Base-by-base conservation (phyloP, 2,888 invertebrate genomes). In the Labia minor region DNA sequence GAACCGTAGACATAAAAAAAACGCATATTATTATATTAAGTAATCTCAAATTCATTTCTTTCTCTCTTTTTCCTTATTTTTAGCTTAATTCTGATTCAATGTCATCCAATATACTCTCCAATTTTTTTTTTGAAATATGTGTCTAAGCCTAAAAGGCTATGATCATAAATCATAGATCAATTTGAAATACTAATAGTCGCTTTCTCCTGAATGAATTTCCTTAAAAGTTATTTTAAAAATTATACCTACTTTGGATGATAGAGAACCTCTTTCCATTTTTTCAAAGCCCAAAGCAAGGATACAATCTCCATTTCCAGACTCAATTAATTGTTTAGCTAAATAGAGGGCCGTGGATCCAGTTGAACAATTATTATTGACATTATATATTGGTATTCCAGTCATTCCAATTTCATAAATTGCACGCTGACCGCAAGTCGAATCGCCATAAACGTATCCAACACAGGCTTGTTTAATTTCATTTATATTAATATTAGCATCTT, bases 321-420 rank as follows among this genome's bases (percentile, higher is more conserved):
- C 90, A n/a, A 99, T 81, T 19, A 96, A 83, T 78, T 97, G 95
- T 76, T 95, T 95, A 0, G 89, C 95, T 74, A 99, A 81, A 75
- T 88, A 85, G 1, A 99, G 78, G 0, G 98, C 98, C 66, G 90
- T 92, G 0, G 97, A 91, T 21, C 99, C 99, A 1, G 97, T 97
- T 0, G 98, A 90, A 76, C 99, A 99, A 75, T 97, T 97, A 77
- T 99, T 99, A 80, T 99, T 98, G 14, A 98, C 97, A 79, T 99
- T 99, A 80, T 90, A 93, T 71, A 99, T 88, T 2, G 98, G 98
- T 71, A 98, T 95, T 61, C 97, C 97, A 33, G 91, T 95, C 86
- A 97, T 87, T 67, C 97, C 97, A 61, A 97, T 82, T 76, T 92
- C 90, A 77, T 98, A 98, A 6, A 98, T 78, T 0, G 95, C 95